phyloP scores from a whole-genome alignment of 2,888 invertebrate species.

The Tipula confusa region DNA sequence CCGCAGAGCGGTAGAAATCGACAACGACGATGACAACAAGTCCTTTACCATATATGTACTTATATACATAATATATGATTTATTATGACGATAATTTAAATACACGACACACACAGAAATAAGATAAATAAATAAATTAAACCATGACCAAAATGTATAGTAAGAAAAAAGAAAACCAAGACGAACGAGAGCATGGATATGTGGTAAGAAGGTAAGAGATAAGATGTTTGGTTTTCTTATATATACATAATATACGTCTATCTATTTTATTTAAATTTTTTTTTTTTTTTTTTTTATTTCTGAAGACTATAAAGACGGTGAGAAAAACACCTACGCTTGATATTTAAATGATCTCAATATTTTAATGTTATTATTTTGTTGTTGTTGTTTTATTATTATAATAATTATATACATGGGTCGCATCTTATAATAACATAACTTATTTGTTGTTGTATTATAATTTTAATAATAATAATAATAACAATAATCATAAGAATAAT shows the following conservation, averaged over 20 bases:
- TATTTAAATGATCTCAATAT: slow-evolving; percentile 25
- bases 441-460: slow-evolving; percentile 20
- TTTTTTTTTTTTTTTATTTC: background rate
- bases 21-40: background rate
- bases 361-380: background rate
- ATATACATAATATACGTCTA: background rate
- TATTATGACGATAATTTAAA: slow-evolving; percentile 15
- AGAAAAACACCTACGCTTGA: slow-evolving; percentile 20
- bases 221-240: slow-evolving; percentile 14
- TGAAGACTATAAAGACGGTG: slow-evolving; percentile 25
- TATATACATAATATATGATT: too few species aligned
- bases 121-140: slow-evolving; percentile 29
- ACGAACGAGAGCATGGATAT: background rate
- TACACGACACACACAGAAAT: background rate
- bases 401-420: slow-evolving; percentile 25
- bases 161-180: background rate
- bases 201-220: slow-evolving; percentile 16
- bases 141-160: slow-evolving; percentile 13
- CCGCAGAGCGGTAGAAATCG: background rate
- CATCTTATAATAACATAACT: slow-evolving; percentile 12
- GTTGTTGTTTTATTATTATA: slow-evolving; percentile 13
- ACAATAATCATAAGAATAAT: background rate
- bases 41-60: background rate
- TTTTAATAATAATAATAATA: background rate
- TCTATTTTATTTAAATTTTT: too few species aligned